phyloP scores from a whole-genome alignment of 2,888 invertebrate species.

The Sisyra terminalis region DNA sequence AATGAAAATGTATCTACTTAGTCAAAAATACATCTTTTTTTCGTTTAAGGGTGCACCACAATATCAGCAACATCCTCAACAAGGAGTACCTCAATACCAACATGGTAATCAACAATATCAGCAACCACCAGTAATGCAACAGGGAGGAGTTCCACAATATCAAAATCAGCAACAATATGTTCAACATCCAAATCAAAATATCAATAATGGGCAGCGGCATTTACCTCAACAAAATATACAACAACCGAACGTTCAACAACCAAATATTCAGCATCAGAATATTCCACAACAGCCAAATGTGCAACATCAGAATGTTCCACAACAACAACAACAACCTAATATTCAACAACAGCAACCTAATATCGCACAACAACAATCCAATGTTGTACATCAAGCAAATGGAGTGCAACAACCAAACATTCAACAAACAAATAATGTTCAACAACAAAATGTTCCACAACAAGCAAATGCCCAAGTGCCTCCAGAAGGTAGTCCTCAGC shows the following conservation, averaged over 20 bases:
- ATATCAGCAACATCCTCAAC: no score
- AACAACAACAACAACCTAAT: constrained; percentile 13
- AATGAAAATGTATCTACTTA: no score
- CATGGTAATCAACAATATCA: constrained; percentile 1
- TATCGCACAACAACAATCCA: constrained; percentile 13
- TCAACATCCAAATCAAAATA: constrained; percentile 11
- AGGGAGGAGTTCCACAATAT: constrained; percentile 13
- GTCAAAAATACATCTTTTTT: no score
- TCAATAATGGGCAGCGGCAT: constrained; percentile 1
- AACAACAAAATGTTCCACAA: not conserved
- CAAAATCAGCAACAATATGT: constrained; percentile 12
- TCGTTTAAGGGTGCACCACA: no score
- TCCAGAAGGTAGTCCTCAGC: not conserved
- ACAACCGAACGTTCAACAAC: constrained; percentile 27
- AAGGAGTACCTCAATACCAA: no score
- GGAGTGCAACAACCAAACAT: constrained; percentile 13
- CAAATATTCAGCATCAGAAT: constrained; percentile 21
- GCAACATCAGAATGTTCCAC: constrained; percentile 13
- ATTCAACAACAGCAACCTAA: constrained; percentile 13
- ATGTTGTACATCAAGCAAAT: constrained; percentile 14
- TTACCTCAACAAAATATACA: constrained; percentile 12
- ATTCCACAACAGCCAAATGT: constrained; percentile 4
- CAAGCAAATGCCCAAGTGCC: not conserved
- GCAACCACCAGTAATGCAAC: not conserved
- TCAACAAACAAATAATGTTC: constrained; percentile 10